Base-by-base conservation (phyloP, 1,140 invertebrate genomes). In the Apocrypta bakeri region DNA sequence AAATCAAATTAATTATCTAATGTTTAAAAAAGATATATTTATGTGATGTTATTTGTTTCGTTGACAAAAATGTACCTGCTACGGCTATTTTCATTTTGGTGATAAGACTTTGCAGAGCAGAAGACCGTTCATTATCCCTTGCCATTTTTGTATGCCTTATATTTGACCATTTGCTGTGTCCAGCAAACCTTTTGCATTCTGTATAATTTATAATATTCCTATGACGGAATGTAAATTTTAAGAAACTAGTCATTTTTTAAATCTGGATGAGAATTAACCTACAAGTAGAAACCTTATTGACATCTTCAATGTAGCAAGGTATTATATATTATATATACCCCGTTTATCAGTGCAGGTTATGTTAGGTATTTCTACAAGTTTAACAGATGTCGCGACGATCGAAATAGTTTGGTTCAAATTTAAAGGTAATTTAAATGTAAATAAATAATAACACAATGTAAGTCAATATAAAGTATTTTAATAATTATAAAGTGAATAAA, bases 121-220 rank as follows among this genome's bases (percentile, higher is more conserved):
- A 29, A 6, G 91, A 87, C 86, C 90, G 94, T 86, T 94, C 87
- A 0, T 84, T 85, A 90, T 96, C 95, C 83, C 95, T 95, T 69
- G 89, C 88, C 0, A 89, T 92, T 89, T 96, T 96, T 1, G 88
- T 94, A 80, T 96, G 95, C 82, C 91, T 93, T 24, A 96, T 96
- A 88, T 96, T 96, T 40, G 93, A 90, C 95, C 95, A 96, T 91
- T 96, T 96, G 31, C 94, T 94, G 87, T 96, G 95, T 0, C 95
- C 95, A 17, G 95, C 95, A 76, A 87, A 90, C 87, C 92, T 87
- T 87, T 88, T 91, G 64, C 66, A 81, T 79, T 85, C 79, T 75
- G 64, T 82, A 27, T 84, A 72, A 63, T 29, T 42, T 63, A 66
- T 33, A 56, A 78, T 56, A 72, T 79, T 82, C 73, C 25, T 84